phyloP scores from a whole-genome alignment of 2,113 vertebrate species.

The Platichthys stellatus region DNA sequence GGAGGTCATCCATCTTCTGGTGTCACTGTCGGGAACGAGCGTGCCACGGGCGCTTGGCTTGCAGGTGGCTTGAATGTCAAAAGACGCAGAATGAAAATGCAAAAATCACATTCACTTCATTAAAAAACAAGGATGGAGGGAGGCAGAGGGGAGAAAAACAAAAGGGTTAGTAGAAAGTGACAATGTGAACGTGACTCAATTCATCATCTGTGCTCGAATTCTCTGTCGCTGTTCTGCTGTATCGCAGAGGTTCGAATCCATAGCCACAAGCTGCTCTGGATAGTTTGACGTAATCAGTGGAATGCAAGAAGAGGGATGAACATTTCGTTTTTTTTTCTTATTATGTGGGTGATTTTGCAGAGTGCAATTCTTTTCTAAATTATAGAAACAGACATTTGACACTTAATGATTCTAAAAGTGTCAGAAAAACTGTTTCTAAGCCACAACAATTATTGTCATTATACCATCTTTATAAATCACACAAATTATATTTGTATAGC shows the following conservation, averaged over 20 bases:
- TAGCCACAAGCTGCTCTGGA: not conserved
- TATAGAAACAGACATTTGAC: too few relatives aligned
- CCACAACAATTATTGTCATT: too few relatives aligned
- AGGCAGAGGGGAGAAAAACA: not conserved
- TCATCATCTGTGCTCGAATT: not conserved
- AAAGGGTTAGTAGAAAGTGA: not conserved
- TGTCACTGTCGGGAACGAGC: slow-evolving; percentile 42
- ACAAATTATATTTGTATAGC: too few relatives aligned
- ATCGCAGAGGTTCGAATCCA: not conserved
- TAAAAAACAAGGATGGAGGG: not conserved
- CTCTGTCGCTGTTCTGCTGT: not conserved
- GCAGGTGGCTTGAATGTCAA: not conserved
- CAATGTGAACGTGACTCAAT: not conserved
- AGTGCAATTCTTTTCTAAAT: too few relatives aligned
- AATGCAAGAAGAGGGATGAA: too few relatives aligned
- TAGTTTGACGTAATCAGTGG: not conserved
- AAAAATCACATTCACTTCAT: not conserved
- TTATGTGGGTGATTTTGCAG: too few relatives aligned
- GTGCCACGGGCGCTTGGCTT: slow-evolving; percentile 4
- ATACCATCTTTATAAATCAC: too few relatives aligned
- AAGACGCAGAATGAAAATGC: slow-evolving; percentile 21
- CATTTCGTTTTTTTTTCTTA: too few relatives aligned
- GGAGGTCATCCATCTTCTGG: slow-evolving; percentile 54
- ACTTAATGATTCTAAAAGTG: too few relatives aligned
- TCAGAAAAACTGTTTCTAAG: too few relatives aligned